Evolutionary conservation across 2,113 vertebrate genomes (phyloP).

Genomic region (Epinephelus cyanopodus): DNA sequence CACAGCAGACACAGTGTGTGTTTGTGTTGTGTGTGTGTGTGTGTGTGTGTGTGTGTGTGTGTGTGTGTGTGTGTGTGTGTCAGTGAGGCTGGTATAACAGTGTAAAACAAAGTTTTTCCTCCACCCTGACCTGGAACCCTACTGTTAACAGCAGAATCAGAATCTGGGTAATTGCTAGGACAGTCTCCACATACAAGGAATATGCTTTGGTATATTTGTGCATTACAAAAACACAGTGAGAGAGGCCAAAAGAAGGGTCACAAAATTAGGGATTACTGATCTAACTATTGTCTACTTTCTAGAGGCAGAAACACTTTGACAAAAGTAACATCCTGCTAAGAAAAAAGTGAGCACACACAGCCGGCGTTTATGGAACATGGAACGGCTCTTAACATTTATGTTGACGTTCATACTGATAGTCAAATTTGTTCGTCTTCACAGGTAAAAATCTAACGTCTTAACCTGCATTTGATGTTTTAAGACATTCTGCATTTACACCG

Average conservation of each 20-base stretch:
- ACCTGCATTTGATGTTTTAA: too few relatives aligned
- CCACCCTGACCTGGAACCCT: constrained; percentile 6
- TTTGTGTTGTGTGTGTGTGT: not conserved
- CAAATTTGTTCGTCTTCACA: too few relatives aligned
- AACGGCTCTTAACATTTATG: too few relatives aligned
- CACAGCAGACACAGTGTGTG: not conserved
- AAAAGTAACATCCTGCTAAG: not conserved
- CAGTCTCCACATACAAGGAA: too few relatives aligned
- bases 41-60: not conserved
- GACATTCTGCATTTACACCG: too few relatives aligned
- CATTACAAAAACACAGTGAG: too few relatives aligned
- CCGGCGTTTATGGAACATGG: too few relatives aligned
- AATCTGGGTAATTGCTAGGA: too few relatives aligned
- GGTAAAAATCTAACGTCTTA: too few relatives aligned
- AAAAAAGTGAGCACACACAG: too few relatives aligned
- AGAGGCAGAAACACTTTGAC: not conserved
- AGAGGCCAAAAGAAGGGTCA: not conserved
- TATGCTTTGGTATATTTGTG: too few relatives aligned
- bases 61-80: not conserved
- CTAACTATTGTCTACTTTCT: not conserved
- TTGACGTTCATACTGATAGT: too few relatives aligned
- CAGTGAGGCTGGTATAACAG: not conserved
- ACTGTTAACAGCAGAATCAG: not conserved
- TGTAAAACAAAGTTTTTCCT: not conserved
- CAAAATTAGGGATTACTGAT: not conserved